Base-by-base conservation (phyloP, 2,113 vertebrate species). In the Hippopotamus amphibius region DNA sequence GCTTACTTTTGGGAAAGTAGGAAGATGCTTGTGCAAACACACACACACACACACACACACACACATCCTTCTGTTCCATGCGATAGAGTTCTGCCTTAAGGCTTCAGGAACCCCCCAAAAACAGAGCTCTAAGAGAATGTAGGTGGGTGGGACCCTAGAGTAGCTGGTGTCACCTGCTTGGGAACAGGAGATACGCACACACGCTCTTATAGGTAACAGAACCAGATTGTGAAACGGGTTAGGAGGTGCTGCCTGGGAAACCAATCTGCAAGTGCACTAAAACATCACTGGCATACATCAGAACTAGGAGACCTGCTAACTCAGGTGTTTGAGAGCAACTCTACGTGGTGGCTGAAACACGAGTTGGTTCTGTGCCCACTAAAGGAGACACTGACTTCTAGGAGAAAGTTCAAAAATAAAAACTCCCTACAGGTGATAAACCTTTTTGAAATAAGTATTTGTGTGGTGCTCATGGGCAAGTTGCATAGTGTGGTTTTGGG, bases 361-460 rank as follows among this genome's bases (percentile, higher is more conserved):
- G 93, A 61, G 4, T 57, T 92, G 76, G 76, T 93, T 30, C 69
- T 63, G 14, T 86, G 88, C 65, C 53, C 11, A 37, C 30, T 50
- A 53, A 82, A 96, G 14, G 6, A 91, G 48, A 86, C 55, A 57
- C 2, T 82, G 72, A 89, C 77, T 46, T 86, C 81, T 50, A 66
- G 48, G 46, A 76, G 6, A 96, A 86, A 76, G 68, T 90, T 90
- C 33, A 69, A 37, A 87, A 96, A 72, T 41, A 59, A 77, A 92
- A 92, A n/a, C 28, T 92, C 7, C n/a, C 24, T 71, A 24, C 3
- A 71, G 8, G 41, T 21, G 65, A 30, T 48, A 66, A 72, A 30
- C 46, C 12, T 77, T 7, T 84, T 90, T 74, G n/a, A 83, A 50
- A 63, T 41, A 68, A 90, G 17, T 93, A 21, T 88, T 88, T 94